These are phyloP conservation scores for Orthosia cruda DNA, from an alignment of 2,888 invertebrate species.

Conservation along the genomic window DNA sequence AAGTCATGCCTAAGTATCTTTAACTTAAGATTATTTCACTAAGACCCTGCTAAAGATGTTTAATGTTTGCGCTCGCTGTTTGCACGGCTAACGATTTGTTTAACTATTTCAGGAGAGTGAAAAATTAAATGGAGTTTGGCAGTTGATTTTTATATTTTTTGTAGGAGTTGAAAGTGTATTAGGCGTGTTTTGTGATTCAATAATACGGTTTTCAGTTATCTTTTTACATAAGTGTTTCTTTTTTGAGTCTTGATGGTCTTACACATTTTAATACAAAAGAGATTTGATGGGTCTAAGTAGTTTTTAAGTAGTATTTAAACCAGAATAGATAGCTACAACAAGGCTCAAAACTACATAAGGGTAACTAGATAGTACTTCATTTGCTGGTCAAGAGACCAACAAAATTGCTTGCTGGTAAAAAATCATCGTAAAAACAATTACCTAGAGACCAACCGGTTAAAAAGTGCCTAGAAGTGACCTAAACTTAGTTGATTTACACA, in stretches of 20 bases:
- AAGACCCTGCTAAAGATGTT: conserved; percentile 63
- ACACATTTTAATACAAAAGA: no score
- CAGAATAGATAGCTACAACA: not conserved
- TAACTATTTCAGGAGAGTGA: conserved; percentile 52
- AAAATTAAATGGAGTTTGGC: conserved; percentile 34
- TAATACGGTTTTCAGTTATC: not conserved
- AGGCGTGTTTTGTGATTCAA: not conserved
- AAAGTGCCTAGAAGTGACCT: no score
- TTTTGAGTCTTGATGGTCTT: not conserved
- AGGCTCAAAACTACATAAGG: not conserved
- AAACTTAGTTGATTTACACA: not conserved
- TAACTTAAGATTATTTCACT: conserved; percentile 69
- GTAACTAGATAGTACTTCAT: not conserved
- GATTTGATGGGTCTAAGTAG: no score
- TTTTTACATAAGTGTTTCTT: not conserved
- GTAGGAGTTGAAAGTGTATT: not conserved
- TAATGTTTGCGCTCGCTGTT: conserved; percentile 58
- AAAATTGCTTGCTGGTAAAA: no score
- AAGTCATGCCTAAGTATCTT: conserved; percentile 61
- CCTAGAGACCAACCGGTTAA: no score
- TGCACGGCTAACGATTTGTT: conserved; percentile 61
- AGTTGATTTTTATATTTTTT: not conserved
- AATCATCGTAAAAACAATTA: no score
- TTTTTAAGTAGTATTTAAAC: not conserved
- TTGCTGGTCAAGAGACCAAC: not conserved